phyloP scores from a whole-genome alignment of 2,888 invertebrate genomes.

The Polydrusus pterygomalis region DNA sequence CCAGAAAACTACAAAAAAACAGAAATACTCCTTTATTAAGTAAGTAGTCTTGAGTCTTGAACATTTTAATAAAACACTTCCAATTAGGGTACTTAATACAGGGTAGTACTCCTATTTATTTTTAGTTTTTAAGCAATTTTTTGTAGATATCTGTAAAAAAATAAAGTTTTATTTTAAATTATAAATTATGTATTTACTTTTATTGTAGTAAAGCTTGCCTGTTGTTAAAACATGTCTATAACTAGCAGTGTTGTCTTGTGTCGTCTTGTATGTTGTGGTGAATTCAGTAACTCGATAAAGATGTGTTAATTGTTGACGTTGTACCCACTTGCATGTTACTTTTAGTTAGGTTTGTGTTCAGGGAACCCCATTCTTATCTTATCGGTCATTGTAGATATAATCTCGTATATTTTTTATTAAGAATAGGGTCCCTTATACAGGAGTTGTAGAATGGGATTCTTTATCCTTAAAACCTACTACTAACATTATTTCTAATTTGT shows the following conservation, averaged over 20 bases:
- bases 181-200: slow-evolving; percentile 13
- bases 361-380: too few species aligned
- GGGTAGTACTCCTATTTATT: slow-evolving; percentile 5
- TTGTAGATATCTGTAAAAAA: slow-evolving; percentile 20
- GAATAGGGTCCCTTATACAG: too few species aligned
- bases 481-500: too few species aligned
- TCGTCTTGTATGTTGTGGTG: background rate
- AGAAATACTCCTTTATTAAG: background rate
- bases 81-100: too few species aligned
- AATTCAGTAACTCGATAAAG: slow-evolving; percentile 17
- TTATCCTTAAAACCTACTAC: too few species aligned
- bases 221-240: background rate
- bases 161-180: slow-evolving; percentile 32
- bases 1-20: background rate
- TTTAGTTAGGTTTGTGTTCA: background rate
- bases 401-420: too few species aligned
- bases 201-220: background rate
- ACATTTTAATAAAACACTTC: too few species aligned
- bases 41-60: too few species aligned
- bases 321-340: slow-evolving; percentile 8
- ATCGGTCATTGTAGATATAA: too few species aligned
- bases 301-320: background rate
- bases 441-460: too few species aligned
- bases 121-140: slow-evolving; percentile 16
- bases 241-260: slow-evolving; percentile 5